Evolutionary conservation across 2,888 invertebrate genomes (phyloP), one percentile per base, ranked within the genome.

Genomic region (Galerucella nymphaeae): DNA sequence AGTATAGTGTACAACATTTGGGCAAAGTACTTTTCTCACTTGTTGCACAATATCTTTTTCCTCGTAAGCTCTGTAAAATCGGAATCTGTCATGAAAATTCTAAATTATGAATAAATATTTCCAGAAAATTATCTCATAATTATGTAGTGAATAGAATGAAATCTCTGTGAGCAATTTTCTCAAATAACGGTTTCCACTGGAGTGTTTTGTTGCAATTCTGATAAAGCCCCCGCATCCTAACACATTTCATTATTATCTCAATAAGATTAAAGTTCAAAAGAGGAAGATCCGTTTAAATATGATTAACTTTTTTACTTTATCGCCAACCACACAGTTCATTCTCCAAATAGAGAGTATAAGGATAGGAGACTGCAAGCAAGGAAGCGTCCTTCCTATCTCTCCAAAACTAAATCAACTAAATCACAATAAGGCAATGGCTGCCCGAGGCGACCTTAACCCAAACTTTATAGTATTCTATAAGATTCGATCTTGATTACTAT

Each of bases 401-500:
- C 57, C 18, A 42, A 69, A 69, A 69, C 41, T 69, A 69, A 61
- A 68, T 68, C 68, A 68, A 68, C 61, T 68, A 68, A 63, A 69
- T 62, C 69, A 69, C 69, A 69, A 69, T 69, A 69, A 69, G 69
- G 62, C 62, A 63, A 42, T 20, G 55, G 30, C 38, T 63, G 62
- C 69, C 62, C 20, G 38, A 42, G 61, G 53, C 50, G 53, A 62
- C 20, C 42, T 55, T 20, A 42, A 13, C 69, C 62, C 62, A 62
- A 69, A 69, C 62, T 69, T 69, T 42, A 9, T 41, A 41, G 69
- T 55, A 69, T 69, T 63, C 69, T 41, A 53, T 20, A 65, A 69
- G 69, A 69, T 69, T 69, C 62, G 69, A 69, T 69, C 69, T 69
- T 69, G 69, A 69, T 69, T 69, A 69, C 69, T 69, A 69, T 69